Base-by-base conservation (phyloP, 1,140 invertebrate genomes). In the Anoplophora glabripennis region DNA sequence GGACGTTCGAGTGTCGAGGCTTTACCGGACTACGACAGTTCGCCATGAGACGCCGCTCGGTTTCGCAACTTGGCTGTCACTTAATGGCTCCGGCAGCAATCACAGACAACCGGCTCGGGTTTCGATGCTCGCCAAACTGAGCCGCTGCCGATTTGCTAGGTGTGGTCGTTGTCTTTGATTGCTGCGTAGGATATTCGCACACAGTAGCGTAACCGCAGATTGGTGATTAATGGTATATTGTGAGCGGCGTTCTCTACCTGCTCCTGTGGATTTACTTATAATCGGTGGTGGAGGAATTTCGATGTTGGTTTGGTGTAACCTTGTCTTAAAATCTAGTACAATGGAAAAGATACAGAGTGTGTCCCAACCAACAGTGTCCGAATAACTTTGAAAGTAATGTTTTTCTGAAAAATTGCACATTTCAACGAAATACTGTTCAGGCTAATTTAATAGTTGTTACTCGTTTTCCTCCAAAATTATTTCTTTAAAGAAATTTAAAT, bases 351-450 rank as follows among this genome's bases (percentile, higher is more conserved):
- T 37, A 7, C 36, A 7, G 36, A 37, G 36, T 37, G n/a, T 37
- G 7, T 8, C 36, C 36, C 36, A 37, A n/a, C n/a, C 7, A 8
- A 8, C 36, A 8, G 36, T 7, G n/a, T 37, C n/a, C 7, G n/a
- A n/a, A 8, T 37, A n/a, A 37, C n/a, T 37, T 72, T 71, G 18
- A 73, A 75, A 45, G 34, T 63, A n/a, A n/a, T n/a, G n/a, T n/a
- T n/a, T n/a, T n/a, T n/a, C n/a, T n/a, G n/a, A n/a, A n/a, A n/a
- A n/a, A n/a, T n/a, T n/a, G n/a, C n/a, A n/a, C n/a, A n/a, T n/a
- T n/a, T n/a, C n/a, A n/a, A n/a, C n/a, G n/a, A n/a, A n/a, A n/a
- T n/a, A n/a, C n/a, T n/a, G n/a, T n/a, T n/a, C n/a, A n/a, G n/a
- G n/a, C n/a, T n/a, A n/a, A n/a, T n/a, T n/a, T n/a, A n/a, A n/a